Evolutionary conservation across 2,797 vertebrate species (phyloP).

Genomic region (Urocyon cinereoargenteus): DNA sequence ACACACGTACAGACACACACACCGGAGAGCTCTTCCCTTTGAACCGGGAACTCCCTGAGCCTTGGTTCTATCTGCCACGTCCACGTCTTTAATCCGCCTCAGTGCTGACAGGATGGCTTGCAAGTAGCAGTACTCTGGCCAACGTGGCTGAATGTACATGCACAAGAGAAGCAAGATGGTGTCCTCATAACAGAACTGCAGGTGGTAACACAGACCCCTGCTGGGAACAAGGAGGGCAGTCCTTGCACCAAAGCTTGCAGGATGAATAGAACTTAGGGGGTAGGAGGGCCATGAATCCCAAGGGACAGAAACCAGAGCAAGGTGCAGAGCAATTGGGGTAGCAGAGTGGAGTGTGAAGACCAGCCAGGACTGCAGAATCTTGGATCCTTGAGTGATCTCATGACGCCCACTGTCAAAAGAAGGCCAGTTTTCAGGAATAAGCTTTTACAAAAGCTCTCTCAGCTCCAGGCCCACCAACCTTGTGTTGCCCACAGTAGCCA

Average conservation of each 20-base stretch:
- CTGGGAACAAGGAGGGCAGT: background rate
- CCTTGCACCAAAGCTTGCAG: background rate
- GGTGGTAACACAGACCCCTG: background rate
- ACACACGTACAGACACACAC: too few relatives aligned
- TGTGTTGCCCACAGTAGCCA: background rate
- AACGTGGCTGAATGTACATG: accelerated
- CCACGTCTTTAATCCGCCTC: background rate
- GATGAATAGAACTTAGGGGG: background rate
- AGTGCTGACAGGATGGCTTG: background rate
- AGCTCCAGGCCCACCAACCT: background rate
- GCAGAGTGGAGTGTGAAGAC: background rate
- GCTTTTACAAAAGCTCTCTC: background rate
- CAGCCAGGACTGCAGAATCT: background rate
- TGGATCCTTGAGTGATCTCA: too few relatives aligned
- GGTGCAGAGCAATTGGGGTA: accelerated
- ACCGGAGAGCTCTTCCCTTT: background rate
- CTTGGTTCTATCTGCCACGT: background rate
- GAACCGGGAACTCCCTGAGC: background rate
- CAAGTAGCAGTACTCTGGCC: background rate
- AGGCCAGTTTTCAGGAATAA: background rate
- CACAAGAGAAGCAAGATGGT: background rate
- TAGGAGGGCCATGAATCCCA: background rate
- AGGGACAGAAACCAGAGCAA: too few relatives aligned
- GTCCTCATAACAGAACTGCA: too few relatives aligned
- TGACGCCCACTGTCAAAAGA: background rate